Conservation (phyloP, 2,797 vertebrate species). For the Sylvilagus floridanus region DNA sequence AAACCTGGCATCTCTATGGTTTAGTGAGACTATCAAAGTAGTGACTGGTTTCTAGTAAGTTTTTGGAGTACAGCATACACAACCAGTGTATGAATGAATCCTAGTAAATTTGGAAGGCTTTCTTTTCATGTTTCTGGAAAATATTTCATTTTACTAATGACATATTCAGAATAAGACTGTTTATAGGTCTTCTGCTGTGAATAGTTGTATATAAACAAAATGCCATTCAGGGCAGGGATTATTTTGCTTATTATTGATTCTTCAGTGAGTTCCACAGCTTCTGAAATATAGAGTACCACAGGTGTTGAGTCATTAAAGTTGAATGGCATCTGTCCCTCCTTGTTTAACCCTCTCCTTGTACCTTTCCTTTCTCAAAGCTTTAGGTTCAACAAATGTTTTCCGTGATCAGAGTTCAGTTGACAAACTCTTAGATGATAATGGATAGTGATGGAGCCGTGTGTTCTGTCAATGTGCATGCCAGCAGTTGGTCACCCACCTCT, state of each 20-base stretch:
- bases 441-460: no score
- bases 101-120: conserved; percentile 9
- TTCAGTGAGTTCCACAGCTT: background rate
- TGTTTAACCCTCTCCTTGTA: background rate
- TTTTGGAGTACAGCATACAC: background rate
- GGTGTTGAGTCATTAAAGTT: background rate
- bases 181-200: conserved; percentile 8
- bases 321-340: background rate
- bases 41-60: background rate
- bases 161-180: background rate
- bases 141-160: background rate
- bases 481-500: no score
- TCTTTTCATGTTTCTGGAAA: background rate
- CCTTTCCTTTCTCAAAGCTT: conserved; percentile 29
- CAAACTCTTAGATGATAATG: background rate
- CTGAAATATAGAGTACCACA: background rate
- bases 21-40: conserved; percentile 50
- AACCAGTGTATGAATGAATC: conserved; percentile 37
- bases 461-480: no score
- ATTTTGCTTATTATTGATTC: background rate
- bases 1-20: conserved; percentile 20
- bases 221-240: background rate
- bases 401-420: background rate
- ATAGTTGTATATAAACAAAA: background rate
- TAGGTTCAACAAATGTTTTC: background rate